Evolutionary conservation across 2,888 invertebrate genomes (phyloP).

Genomic region (Polyommatus iphigenia): DNA sequence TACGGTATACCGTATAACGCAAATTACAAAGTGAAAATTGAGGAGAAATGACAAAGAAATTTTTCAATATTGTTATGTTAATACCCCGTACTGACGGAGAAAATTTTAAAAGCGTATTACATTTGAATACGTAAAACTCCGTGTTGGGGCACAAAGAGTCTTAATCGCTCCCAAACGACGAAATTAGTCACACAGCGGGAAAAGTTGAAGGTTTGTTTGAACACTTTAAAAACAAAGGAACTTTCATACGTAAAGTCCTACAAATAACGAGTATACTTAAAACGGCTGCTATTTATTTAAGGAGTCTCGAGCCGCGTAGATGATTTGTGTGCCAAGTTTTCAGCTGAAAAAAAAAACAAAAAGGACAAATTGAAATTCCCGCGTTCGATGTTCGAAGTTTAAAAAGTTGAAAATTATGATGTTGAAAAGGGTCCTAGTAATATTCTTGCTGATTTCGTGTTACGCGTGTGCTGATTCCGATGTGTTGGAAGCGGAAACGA

Average conservation of each 20-base stretch:
- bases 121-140: constrained; percentile 53
- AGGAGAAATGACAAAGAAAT: background rate
- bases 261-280: constrained; percentile 51
- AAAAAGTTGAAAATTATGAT: constrained; percentile 44
- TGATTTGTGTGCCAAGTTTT: constrained; percentile 37
- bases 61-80: constrained; percentile 43
- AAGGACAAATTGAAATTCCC: background rate
- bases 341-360: constrained; percentile 12
- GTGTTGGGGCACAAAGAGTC: constrained; percentile 56
- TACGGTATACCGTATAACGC: background rate
- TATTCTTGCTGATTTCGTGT: constrained; percentile 55
- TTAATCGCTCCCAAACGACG: constrained; percentile 61
- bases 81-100: constrained; percentile 51
- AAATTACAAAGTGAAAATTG: background rate
- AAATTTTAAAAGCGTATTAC: constrained; percentile 58
- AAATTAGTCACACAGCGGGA: constrained; percentile 67
- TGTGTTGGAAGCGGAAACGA: constrained; percentile 55
- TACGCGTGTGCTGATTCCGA: constrained; percentile 63
- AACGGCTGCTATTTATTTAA: constrained; percentile 61
- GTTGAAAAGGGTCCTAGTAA: constrained; percentile 53
- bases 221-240: constrained; percentile 64
- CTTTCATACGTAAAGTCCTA: constrained; percentile 57
- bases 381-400: constrained; percentile 11
- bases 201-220: constrained; percentile 63
- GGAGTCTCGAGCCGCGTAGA: constrained; percentile 49